Conservation (phyloP, 2,797 vertebrate genomes). For the Knipowitschia caucasica region DNA sequence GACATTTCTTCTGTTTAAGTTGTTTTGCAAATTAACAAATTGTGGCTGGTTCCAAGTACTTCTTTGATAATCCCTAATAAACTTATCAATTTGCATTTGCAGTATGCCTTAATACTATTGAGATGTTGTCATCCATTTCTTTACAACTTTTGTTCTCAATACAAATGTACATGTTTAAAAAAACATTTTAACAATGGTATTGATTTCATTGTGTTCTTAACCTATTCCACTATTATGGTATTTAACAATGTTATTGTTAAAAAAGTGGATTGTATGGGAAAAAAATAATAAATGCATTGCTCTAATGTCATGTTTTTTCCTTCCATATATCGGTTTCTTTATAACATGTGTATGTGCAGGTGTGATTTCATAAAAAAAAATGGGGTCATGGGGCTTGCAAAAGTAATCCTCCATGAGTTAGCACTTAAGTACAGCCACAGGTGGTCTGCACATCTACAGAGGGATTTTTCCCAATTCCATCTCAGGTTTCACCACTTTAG, state of each 20-base stretch:
- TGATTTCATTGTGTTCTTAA: slow-evolving; percentile 61
- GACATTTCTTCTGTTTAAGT: slow-evolving; percentile 25
- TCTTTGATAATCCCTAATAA: slow-evolving; percentile 35
- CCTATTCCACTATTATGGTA: slow-evolving; percentile 73
- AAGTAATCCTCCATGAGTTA: no score
- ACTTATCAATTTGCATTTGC: slow-evolving; percentile 60
- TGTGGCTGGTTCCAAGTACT: slow-evolving; percentile 30
- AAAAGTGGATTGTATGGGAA: slow-evolving; percentile 73
- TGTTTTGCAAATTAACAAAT: slow-evolving; percentile 29
- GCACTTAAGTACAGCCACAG: no score
- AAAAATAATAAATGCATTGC: slow-evolving; percentile 73
- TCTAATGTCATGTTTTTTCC: slow-evolving; percentile 25
- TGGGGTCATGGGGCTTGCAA: no score
- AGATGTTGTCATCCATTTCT: slow-evolving; percentile 50
- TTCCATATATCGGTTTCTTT: neutral
- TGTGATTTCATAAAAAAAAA: neutral
- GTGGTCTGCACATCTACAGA: no score
- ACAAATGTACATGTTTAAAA: slow-evolving; percentile 48
- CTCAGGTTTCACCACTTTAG: no score
- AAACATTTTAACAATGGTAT: slow-evolving; percentile 38
- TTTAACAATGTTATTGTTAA: slow-evolving; percentile 77
- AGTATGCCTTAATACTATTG: slow-evolving; percentile 71
- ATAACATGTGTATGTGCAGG: neutral
- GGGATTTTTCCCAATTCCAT: no score
- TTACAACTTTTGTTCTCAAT: slow-evolving; percentile 46